Percentiles rank a stretch among this genome's conserved stretches.
phyloP scores from a whole-genome alignment of 2,888 invertebrate species.

The Tetrapedia diversipes region DNA sequence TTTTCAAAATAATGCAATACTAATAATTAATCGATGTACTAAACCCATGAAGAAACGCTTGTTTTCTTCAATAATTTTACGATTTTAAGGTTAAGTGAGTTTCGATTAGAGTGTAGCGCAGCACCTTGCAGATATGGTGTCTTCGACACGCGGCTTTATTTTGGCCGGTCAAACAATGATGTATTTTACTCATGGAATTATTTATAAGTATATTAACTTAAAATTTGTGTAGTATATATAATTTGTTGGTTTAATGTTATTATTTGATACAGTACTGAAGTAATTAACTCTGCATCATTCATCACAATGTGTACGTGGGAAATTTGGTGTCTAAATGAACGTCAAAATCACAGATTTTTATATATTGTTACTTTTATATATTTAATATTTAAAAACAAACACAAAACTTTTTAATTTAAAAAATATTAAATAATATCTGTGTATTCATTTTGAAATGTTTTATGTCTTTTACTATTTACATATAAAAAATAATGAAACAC shows the following conservation, averaged over 20 bases:
- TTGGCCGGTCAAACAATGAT: conserved; percentile 59
- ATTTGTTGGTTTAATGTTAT: neutral
- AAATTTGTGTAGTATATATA: neutral
- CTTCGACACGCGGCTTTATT: conserved; percentile 76
- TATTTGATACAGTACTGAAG: neutral
- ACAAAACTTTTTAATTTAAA: neutral
- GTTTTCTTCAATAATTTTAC: conserved; percentile 37
- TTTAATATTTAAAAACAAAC: neutral
- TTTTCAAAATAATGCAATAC: conserved; percentile 24
- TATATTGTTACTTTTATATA: neutral
- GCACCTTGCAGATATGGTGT: conserved; percentile 74
- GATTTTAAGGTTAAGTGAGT: conserved; percentile 73
- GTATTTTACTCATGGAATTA: conserved; percentile 14
- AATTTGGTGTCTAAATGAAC: conserved; percentile 25
- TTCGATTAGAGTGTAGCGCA: conserved; percentile 68
- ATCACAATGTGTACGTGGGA: conserved; percentile 6
- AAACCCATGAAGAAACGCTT: neutral
- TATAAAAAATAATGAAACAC: neutral
- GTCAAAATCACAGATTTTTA: neutral
- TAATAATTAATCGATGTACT: conserved; percentile 22
- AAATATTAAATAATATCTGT: neutral
- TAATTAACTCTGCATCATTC: conserved; percentile 15
- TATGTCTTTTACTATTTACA: conserved; percentile 5
- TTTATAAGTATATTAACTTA: neutral
- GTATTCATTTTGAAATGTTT: neutral